phyloP scores from a whole-genome alignment of 2,797 vertebrate species.

The Aldrovandia affinis region DNA sequence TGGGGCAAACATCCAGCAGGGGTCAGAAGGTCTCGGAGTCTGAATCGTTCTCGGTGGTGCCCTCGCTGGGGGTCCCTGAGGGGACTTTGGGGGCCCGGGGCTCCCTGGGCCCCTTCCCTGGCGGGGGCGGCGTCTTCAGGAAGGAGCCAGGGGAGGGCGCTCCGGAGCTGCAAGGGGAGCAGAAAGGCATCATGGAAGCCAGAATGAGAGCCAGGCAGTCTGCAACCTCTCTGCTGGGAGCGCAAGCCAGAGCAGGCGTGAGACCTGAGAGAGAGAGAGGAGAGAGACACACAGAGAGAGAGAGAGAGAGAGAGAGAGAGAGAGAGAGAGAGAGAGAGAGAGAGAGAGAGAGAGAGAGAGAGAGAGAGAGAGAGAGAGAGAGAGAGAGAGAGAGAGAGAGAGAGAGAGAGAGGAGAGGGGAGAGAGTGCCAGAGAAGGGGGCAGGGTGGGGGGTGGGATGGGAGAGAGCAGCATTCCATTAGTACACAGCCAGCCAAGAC shows the following conservation, averaged over 20 bases:
- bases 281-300: conserved; percentile 51
- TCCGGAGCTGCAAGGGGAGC: conserved; percentile 94
- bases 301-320: conserved; percentile 33
- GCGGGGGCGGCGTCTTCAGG: conserved; percentile 72
- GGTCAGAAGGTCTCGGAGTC: conserved; percentile 95
- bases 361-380: conserved; percentile 44
- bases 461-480: conserved; percentile 68
- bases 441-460: not conserved
- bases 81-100: conserved; percentile 67
- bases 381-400: conserved; percentile 19
- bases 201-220: conserved; percentile 99
- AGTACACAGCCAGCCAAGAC: conserved; percentile 57
- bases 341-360: conserved; percentile 38
- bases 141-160: conserved; percentile 87
- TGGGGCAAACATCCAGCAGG: conserved; percentile 25
- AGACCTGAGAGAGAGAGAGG: conserved; percentile 83
- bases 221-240: conserved; percentile 97
- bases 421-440: conserved; percentile 22
- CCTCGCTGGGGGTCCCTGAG: conserved; percentile 70
- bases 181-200: conserved; percentile 99
- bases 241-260: conserved; percentile 96
- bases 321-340: not conserved
- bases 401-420: conserved; percentile 45
- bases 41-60: conserved; percentile 87
- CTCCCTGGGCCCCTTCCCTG: conserved; percentile 52